phyloP scores from a whole-genome alignment of 1,140 invertebrate genomes.

The Megalopta genalis region DNA sequence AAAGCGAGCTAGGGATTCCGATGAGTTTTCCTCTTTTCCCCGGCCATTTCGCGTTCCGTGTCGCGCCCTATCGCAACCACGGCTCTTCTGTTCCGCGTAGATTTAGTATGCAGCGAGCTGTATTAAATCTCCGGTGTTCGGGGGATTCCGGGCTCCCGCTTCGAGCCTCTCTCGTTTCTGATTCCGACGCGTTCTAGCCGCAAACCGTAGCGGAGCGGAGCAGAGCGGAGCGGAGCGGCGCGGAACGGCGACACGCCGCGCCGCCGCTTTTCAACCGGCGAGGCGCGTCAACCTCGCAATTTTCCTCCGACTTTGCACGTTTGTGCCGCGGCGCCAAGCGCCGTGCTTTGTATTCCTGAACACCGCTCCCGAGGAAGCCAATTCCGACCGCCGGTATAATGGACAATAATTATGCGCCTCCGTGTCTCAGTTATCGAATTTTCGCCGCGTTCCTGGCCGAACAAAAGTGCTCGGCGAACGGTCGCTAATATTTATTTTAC shows the following conservation, averaged over 20 bases:
- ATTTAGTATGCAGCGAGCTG: slow-evolving; percentile 50
- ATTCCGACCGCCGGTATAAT: not conserved
- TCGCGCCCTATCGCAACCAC: slow-evolving; percentile 29
- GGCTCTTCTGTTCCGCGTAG: slow-evolving; percentile 1
- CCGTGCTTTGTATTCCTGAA: not conserved
- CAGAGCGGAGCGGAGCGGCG: not conserved
- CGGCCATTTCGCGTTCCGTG: slow-evolving; percentile 30
- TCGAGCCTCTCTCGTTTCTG: slow-evolving; percentile 20
- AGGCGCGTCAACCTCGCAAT: not conserved
- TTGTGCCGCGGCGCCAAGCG: not conserved
- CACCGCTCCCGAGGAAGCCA: not conserved
- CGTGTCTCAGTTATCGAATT: slow-evolving; percentile 2
- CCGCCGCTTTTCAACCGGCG: not conserved
- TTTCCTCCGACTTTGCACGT: not conserved
- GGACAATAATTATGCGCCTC: not conserved
- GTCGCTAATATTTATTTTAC: not conserved
- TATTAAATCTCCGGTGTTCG: slow-evolving; percentile 49
- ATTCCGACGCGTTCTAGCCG: not conserved
- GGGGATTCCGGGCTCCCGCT: slow-evolving; percentile 24
- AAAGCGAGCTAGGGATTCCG: slow-evolving; percentile 39
- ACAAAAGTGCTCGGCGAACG: not conserved
- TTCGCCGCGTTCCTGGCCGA: not conserved
- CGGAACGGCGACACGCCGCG: too few relatives aligned
- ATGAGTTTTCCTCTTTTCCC: slow-evolving; percentile 32
- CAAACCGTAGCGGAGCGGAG: slow-evolving; percentile 20